A percentile compares a stretch with the other conserved stretches of the same genome.
Evolutionary conservation across 2,888 invertebrate genomes (phyloP).

Genomic region (Drosophila infuscata): DNA sequence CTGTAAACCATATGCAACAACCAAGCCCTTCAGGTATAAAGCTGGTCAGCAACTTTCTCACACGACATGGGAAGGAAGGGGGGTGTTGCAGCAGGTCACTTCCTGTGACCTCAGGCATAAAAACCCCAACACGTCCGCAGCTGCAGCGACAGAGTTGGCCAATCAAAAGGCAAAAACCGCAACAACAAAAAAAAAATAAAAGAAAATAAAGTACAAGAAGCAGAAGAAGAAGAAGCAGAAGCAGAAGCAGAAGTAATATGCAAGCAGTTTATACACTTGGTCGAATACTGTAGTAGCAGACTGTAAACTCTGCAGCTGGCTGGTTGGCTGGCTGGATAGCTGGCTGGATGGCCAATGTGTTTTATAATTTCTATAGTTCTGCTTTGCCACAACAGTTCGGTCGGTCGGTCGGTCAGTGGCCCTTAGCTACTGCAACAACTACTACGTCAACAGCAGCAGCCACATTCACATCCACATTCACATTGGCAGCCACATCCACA

Average conservation of each 20-base stretch:
- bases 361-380: conserved; percentile 68
- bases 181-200: conserved; percentile 16
- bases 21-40: conserved; percentile 30
- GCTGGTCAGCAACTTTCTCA: conserved; percentile 56
- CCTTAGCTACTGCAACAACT: conserved; percentile 12
- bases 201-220: conserved; percentile 13
- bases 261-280: conserved; percentile 68
- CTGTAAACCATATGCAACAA: conserved; percentile 50
- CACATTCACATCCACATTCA: not conserved
- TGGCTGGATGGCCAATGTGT: conserved; percentile 40
- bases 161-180: conserved; percentile 69
- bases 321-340: not conserved
- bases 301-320: not conserved
- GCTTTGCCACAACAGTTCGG: conserved; percentile 1
- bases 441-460: conserved; percentile 2
- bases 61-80: conserved; percentile 11
- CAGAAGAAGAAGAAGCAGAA: not conserved
- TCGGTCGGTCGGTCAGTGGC: conserved; percentile 20
- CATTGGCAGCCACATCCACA: conserved; percentile 16
- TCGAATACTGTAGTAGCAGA: conserved; percentile 29
- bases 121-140: conserved; percentile 43
- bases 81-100: conserved; percentile 34
- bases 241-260: conserved; percentile 59
- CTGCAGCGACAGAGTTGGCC: conserved; percentile 47
- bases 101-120: conserved; percentile 57